Evolutionary conservation across 1,140 invertebrate genomes (phyloP).

Genomic region (Zaprionus ornatus): DNA sequence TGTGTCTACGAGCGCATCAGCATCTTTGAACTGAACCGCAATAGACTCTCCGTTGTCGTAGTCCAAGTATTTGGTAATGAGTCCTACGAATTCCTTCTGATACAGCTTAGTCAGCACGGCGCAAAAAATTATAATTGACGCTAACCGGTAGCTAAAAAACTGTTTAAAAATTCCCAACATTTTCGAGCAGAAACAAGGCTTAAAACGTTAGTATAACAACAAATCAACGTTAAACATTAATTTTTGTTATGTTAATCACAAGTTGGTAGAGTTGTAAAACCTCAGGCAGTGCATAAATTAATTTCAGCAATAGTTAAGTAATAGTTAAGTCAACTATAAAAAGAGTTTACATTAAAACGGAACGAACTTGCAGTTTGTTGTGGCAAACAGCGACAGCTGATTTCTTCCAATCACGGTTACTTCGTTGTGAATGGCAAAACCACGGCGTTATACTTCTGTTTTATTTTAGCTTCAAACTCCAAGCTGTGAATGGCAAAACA

Average conservation of each 20-base stretch:
- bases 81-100: constrained; percentile 58
- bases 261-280: neutral
- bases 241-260: neutral
- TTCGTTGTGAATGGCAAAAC: neutral
- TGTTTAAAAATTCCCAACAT: constrained; percentile 67
- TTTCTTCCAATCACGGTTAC: neutral
- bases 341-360: neutral
- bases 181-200: constrained; percentile 18
- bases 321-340: neutral
- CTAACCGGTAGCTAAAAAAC: constrained; percentile 63
- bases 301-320: neutral
- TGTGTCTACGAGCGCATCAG: neutral
- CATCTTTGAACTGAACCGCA: constrained; percentile 39
- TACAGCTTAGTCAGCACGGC: constrained; percentile 64
- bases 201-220: neutral
- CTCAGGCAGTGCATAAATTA: neutral
- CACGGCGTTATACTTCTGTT: neutral
- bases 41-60: constrained; percentile 12
- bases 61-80: constrained; percentile 44
- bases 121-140: constrained; percentile 49
- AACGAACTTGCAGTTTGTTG: neutral
- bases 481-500: neutral
- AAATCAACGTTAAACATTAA: constrained; percentile 2
- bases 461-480: neutral
- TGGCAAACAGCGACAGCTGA: neutral